Base-by-base conservation (phyloP, 2,797 vertebrate species). In the Anguilla megastoma region DNA sequence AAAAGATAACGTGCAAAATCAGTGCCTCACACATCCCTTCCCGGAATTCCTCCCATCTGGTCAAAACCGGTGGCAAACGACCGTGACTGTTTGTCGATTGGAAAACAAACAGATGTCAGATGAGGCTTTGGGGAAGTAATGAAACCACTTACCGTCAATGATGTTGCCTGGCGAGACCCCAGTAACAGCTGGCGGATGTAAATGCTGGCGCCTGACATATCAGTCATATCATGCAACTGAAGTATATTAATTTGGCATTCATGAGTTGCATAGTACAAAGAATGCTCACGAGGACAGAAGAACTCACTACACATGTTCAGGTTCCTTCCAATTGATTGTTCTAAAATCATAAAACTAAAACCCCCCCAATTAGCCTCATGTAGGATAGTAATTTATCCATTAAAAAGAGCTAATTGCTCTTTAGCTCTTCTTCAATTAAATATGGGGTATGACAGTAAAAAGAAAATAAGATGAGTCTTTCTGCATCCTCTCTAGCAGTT, bases 61-160 rank as follows among this genome's bases (percentile, higher is more conserved):
- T 74, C 27, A 18, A 41, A 30, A 36, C 4, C 18, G 74, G 33
- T 9, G 74, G 74, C 33, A 76, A 41, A 36, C 36, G 14, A n/a
- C 74, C 30, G 18, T 36, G 74, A 76, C 74, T 21, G 33, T 14
- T 76, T 76, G 30, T 76, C 14, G 69, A 30, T 12, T n/a, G 74
- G 30, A 76, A 71, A 76, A 12, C 74, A 76, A 76, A 76, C 74
- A 76, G 74, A 76, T 76, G 74, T 76, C 14, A 41, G 74, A 76
- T 16, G 33, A 16, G 74, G 74, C 74, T 76, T 76, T 76, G 12
- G 74, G 33, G 74, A 76, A 71, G 74, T 9, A 16, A 33, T 76
- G 74, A 76, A 76, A 36, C 36, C 74, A 41, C 69, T 71, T 27
- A 12, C 27, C 14, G 16, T 14, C 74, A 21, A 41, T 41, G 71